phyloP scores from a whole-genome alignment of 2,113 vertebrate species.

The Verasper variegatus region DNA sequence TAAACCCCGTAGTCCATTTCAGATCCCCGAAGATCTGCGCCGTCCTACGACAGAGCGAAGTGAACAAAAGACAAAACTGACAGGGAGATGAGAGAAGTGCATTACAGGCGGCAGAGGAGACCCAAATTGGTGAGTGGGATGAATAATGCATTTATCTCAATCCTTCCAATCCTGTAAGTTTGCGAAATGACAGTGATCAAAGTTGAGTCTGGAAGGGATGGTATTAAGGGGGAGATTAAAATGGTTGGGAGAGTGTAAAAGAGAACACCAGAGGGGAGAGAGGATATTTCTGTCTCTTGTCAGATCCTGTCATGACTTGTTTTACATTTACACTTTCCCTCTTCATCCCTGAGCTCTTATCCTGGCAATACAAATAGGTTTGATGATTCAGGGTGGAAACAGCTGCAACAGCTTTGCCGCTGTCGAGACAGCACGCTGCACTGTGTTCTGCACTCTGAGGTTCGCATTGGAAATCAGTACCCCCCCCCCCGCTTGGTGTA shows the following conservation, averaged over 20 bases:
- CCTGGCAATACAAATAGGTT: slow-evolving; percentile 61
- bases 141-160: slow-evolving; percentile 78
- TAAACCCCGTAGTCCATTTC: slow-evolving; percentile 19
- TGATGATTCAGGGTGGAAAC: slow-evolving; percentile 65
- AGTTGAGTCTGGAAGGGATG: slow-evolving; percentile 75
- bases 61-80: slow-evolving; percentile 66
- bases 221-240: slow-evolving; percentile 75
- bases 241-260: slow-evolving; percentile 67
- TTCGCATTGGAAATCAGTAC: slow-evolving; percentile 1
- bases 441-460: neutral
- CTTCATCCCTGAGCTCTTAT: slow-evolving; percentile 64
- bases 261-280: slow-evolving; percentile 57
- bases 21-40: slow-evolving; percentile 33
- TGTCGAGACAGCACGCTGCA: slow-evolving; percentile 20
- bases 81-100: slow-evolving; percentile 73
- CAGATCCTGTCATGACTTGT: slow-evolving; percentile 77
- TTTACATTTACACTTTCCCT: slow-evolving; percentile 77
- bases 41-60: slow-evolving; percentile 42
- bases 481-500: neutral
- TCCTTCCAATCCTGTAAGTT: slow-evolving; percentile 74
- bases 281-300: slow-evolving; percentile 73
- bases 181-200: slow-evolving; percentile 79
- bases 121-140: slow-evolving; percentile 67
- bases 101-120: slow-evolving; percentile 67
- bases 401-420: slow-evolving; percentile 46